Evolutionary conservation across 2,888 invertebrate genomes (phyloP).

Genomic region (Taenaris catops): DNA sequence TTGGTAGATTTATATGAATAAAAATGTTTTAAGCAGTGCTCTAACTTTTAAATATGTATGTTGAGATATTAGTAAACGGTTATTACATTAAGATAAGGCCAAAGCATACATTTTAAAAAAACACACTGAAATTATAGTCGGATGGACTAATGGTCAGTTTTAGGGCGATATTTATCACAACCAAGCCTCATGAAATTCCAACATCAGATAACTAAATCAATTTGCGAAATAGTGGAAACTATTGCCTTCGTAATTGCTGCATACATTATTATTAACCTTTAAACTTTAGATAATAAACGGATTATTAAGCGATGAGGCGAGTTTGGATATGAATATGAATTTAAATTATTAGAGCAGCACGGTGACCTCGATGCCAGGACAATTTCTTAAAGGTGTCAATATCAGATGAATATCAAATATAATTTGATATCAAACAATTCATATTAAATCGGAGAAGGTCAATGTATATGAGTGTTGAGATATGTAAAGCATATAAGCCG

Average conservation of each 20-base stretch:
- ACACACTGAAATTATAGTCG: neutral
- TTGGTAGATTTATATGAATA: no score
- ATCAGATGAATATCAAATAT: slow-evolving; percentile 5
- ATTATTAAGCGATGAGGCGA: no score
- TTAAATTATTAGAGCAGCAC: no score
- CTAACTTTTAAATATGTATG: no score
- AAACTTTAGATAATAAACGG: slow-evolving; percentile 4
- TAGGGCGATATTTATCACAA: slow-evolving; percentile 6
- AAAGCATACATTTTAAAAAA: neutral
- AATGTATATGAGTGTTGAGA: no score
- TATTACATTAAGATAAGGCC: no score
- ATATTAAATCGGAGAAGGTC: slow-evolving; percentile 9
- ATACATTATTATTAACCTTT: slow-evolving; percentile 11
- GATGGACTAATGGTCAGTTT: slow-evolving; percentile 8
- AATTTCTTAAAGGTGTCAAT: slow-evolving; percentile 8
- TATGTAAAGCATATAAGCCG: no score
- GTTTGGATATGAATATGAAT: no score
- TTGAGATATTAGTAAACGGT: no score
- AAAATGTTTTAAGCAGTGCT: no score
- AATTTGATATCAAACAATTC: slow-evolving; percentile 7
- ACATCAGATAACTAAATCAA: slow-evolving; percentile 5
- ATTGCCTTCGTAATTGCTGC: slow-evolving; percentile 7
- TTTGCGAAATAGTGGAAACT: slow-evolving; percentile 8
- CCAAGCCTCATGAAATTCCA: slow-evolving; percentile 11
- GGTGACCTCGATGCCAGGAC: slow-evolving; percentile 9